phyloP scores from a whole-genome alignment of 2,797 vertebrate species.

The Eurystomus glaucurus region DNA sequence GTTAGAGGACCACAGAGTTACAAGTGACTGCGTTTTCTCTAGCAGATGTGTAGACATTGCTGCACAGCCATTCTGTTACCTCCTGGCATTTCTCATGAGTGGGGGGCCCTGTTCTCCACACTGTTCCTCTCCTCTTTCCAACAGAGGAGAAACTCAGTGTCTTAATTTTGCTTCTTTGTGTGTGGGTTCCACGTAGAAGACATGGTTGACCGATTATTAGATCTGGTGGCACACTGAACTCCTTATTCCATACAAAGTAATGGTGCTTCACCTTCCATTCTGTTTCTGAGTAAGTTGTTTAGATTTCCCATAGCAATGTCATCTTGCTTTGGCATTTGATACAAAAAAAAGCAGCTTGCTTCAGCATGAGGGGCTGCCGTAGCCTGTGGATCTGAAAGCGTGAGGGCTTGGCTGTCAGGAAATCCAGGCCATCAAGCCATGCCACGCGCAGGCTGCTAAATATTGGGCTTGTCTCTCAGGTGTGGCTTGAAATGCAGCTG shows the following conservation, averaged over 20 bases:
- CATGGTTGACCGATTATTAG: not conserved
- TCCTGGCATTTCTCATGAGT: not conserved
- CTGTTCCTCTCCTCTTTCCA: not conserved
- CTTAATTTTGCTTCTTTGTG: not conserved
- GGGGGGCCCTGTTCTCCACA: not conserved
- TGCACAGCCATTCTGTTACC: fast-evolving
- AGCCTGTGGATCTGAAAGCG: not conserved
- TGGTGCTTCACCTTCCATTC: not conserved
- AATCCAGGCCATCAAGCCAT: fast-evolving
- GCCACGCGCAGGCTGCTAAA: not conserved
- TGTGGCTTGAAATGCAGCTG: not conserved
- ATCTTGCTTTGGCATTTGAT: not conserved
- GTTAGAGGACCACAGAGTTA: not conserved
- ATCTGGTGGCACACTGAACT: not conserved
- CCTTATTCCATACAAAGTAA: not conserved
- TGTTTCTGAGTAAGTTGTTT: not conserved
- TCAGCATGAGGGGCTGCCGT: not conserved
- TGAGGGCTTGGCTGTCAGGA: not conserved
- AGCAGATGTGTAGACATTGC: too few relatives aligned
- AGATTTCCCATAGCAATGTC: not conserved
- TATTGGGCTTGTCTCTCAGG: not conserved
- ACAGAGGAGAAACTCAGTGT: not conserved
- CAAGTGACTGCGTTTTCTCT: not conserved
- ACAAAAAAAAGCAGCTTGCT: not conserved
- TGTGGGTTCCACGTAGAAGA: not conserved